phyloP scores from a whole-genome alignment of 1,140 invertebrate genomes.

The Ceratosolen solmsi region DNA sequence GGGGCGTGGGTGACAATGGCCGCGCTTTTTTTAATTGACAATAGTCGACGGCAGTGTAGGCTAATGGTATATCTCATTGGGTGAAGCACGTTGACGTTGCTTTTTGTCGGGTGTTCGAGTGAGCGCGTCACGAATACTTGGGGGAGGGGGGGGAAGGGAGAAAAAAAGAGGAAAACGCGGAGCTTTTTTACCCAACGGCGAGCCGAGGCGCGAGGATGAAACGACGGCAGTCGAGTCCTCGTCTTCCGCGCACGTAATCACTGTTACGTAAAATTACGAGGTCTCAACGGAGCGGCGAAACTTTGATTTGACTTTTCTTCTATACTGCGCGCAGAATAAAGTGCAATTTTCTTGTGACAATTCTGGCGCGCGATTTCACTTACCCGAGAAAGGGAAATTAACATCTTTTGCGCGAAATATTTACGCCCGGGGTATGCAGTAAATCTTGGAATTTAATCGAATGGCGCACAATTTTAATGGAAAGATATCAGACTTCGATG shows the following conservation, averaged over 20 bases:
- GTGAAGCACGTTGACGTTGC: neutral
- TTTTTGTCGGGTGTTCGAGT: too few species aligned
- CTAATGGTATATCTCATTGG: constrained; percentile 39
- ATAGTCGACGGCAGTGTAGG: too few species aligned
- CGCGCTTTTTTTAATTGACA: neutral
- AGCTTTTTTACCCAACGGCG: too few species aligned
- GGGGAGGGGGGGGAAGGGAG: neutral
- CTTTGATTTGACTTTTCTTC: neutral
- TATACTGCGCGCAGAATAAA: neutral
- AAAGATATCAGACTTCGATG: too few species aligned
- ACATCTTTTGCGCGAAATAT: neutral
- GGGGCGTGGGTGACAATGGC: too few species aligned
- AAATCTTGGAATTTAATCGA: neutral
- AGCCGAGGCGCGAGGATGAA: neutral
- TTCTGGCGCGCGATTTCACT: neutral
- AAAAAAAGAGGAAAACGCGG: constrained; percentile 40
- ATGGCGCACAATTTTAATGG: too few species aligned
- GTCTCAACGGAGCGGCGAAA: neutral
- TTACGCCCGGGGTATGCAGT: neutral
- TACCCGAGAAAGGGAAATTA: neutral
- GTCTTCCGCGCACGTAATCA: constrained; percentile 58
- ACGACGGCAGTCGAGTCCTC: constrained; percentile 23
- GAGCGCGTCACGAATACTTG: too few species aligned
- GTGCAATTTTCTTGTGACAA: neutral
- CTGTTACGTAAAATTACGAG: constrained; percentile 56